Evolutionary conservation across 2,888 invertebrate genomes (phyloP).

Genomic region (Drymonia ruficornis): DNA sequence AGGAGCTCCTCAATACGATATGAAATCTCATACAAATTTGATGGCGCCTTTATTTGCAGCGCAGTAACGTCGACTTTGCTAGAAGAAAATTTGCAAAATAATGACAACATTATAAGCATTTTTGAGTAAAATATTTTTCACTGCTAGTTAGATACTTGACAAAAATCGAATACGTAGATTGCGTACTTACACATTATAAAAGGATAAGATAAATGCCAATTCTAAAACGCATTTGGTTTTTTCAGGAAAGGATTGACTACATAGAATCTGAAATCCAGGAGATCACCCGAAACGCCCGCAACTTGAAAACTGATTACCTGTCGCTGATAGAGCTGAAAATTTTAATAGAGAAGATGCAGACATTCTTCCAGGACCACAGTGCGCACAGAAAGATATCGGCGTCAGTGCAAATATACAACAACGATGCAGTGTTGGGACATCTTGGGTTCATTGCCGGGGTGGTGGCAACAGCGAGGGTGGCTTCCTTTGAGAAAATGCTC

Average conservation of each 20-base stretch:
- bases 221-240: slow-evolving; percentile 18
- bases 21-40: too few relatives aligned
- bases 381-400: slow-evolving; percentile 80
- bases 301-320: slow-evolving; percentile 74
- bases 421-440: slow-evolving; percentile 72
- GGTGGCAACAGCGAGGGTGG: slow-evolving; percentile 70
- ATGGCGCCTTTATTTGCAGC: too few relatives aligned
- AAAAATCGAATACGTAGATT: too few relatives aligned
- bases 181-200: too few relatives aligned
- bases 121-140: too few relatives aligned
- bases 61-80: too few relatives aligned
- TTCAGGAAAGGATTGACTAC: slow-evolving; percentile 80
- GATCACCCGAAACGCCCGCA: slow-evolving; percentile 76
- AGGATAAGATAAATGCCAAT: background rate
- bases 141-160: too few relatives aligned
- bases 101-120: too few relatives aligned
- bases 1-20: too few relatives aligned
- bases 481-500: slow-evolving; percentile 76
- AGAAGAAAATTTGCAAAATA: too few relatives aligned
- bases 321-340: slow-evolving; percentile 72
- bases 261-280: slow-evolving; percentile 82
- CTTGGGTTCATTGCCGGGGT: slow-evolving; percentile 79
- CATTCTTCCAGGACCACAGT: slow-evolving; percentile 86
- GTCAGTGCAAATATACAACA: slow-evolving; percentile 73
- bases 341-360: slow-evolving; percentile 76